Percentiles rank a stretch among this genome's conserved stretches.
Evolutionary conservation across 1,140 invertebrate species (phyloP).

Genomic region (Pseudachorutes palmiensis): DNA sequence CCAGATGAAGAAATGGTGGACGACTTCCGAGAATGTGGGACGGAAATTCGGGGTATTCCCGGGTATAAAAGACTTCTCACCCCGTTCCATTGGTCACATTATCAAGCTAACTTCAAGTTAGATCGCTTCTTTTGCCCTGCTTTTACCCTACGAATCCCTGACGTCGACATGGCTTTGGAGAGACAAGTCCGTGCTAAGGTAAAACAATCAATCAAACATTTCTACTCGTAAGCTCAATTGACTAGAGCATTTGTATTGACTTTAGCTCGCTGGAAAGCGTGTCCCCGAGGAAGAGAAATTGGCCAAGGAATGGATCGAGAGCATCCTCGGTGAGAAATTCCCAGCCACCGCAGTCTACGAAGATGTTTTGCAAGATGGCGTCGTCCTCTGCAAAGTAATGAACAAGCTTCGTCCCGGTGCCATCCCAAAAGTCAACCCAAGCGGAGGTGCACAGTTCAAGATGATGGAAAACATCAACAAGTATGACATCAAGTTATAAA

Average conservation of each 20-base stretch:
- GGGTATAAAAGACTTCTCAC: neutral
- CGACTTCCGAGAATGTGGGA: neutral
- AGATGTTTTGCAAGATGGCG: conserved; percentile 76
- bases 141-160: neutral
- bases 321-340: conserved; percentile 69
- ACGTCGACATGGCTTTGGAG: conserved; percentile 59
- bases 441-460: conserved; percentile 71
- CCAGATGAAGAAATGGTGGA: neutral
- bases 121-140: conserved; percentile 1
- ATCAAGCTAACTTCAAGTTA: conserved; percentile 11
- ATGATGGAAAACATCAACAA: conserved; percentile 93
- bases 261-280: conserved; percentile 69
- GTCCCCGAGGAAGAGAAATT: conserved; percentile 73
- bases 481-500: conserved; percentile 48
- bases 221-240: neutral
- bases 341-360: conserved; percentile 51
- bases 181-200: conserved; percentile 70
- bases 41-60: neutral
- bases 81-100: conserved; percentile 11
- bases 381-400: conserved; percentile 80
- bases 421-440: conserved; percentile 75
- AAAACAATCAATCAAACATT: conserved; percentile 34
- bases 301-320: conserved; percentile 80
- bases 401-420: conserved; percentile 76
- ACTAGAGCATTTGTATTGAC: neutral